These are phyloP conservation scores for Poeciliopsis prolifica DNA, from an alignment of 2,113 vertebrate genomes.

Conservation along the genomic window DNA sequence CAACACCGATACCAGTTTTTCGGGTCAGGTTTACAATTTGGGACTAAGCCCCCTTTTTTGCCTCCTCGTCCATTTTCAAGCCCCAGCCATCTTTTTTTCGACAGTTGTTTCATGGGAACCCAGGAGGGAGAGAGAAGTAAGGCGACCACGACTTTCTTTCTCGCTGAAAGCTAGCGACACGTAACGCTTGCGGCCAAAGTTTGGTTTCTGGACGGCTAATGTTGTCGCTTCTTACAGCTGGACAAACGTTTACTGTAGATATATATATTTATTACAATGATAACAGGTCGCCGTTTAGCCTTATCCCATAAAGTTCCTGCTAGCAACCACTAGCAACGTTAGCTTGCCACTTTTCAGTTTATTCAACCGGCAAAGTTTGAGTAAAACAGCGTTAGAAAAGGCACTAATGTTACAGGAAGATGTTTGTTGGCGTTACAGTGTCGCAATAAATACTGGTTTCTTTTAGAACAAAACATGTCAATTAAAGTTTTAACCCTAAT, in stretches of 20 bases:
- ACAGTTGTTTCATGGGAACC: constrained; percentile 78
- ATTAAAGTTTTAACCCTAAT: too few species aligned
- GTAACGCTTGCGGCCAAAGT: constrained; percentile 49
- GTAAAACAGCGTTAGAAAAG: neutral
- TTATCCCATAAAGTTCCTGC: neutral
- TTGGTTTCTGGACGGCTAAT: constrained; percentile 4
- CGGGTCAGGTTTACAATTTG: neutral
- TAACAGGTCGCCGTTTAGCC: neutral
- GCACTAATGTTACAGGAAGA: rapidly evolving
- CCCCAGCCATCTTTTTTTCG: constrained; percentile 10
- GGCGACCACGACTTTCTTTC: constrained; percentile 15
- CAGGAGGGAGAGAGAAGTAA: constrained; percentile 80
- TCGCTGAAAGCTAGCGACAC: constrained; percentile 56
- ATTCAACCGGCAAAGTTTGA: constrained; percentile 7
- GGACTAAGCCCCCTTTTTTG: neutral
- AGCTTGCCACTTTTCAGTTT: constrained; percentile 33
- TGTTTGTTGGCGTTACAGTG: neutral
- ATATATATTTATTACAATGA: neutral
- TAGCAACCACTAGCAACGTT: constrained; percentile 30
- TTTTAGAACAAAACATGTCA: neutral
- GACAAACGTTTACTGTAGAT: rapidly evolving
- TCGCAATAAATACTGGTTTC: rapidly evolving
- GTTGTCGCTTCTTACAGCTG: neutral
- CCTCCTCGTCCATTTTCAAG: constrained; percentile 1
- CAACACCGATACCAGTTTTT: neutral